These are phyloP conservation scores for Epizoanthus fatuus DNA, from an alignment of 92 coral and sea anemone species.

Conservation along the genomic window DNA sequence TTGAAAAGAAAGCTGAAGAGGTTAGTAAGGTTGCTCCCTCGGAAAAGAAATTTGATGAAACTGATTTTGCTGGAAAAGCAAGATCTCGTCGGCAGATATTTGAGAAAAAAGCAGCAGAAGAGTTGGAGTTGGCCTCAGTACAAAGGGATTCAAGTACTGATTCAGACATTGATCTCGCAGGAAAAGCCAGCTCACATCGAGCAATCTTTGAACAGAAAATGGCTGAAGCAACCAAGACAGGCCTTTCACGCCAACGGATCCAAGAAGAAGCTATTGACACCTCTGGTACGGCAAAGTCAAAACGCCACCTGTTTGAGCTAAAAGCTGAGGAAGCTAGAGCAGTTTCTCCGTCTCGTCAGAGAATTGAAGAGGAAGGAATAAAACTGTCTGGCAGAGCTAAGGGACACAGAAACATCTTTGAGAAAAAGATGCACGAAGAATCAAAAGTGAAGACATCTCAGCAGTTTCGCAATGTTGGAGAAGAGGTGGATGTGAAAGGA, in stretches of 20 bases:
- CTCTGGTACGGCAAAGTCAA: slow-evolving; percentile 77
- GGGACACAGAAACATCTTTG: slow-evolving; percentile 73
- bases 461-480: slow-evolving; percentile 50
- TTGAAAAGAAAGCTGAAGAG: slow-evolving; percentile 42
- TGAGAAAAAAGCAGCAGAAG: slow-evolving; percentile 79
- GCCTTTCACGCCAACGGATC: slow-evolving; percentile 60
- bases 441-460: slow-evolving; percentile 58
- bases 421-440: slow-evolving; percentile 76
- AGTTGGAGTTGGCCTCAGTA: slow-evolving; percentile 3
- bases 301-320: slow-evolving; percentile 83
- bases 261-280: slow-evolving; percentile 67
- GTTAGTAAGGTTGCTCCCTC: slow-evolving; percentile 9
- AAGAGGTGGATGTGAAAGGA: slow-evolving; percentile 59
- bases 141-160: slow-evolving; percentile 41
- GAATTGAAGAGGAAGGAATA: slow-evolving; percentile 53
- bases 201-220: slow-evolving; percentile 77
- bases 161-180: slow-evolving; percentile 74
- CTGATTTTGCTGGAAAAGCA: slow-evolving; percentile 80
- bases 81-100: slow-evolving; percentile 73
- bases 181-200: slow-evolving; percentile 69
- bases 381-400: slow-evolving; percentile 66
- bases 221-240: slow-evolving; percentile 66
- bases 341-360: slow-evolving; percentile 53
- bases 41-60: slow-evolving; percentile 55
- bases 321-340: slow-evolving; percentile 81